Evolutionary conservation across 2,888 invertebrate species (phyloP).

Genomic region (Mamestra brassicae): DNA sequence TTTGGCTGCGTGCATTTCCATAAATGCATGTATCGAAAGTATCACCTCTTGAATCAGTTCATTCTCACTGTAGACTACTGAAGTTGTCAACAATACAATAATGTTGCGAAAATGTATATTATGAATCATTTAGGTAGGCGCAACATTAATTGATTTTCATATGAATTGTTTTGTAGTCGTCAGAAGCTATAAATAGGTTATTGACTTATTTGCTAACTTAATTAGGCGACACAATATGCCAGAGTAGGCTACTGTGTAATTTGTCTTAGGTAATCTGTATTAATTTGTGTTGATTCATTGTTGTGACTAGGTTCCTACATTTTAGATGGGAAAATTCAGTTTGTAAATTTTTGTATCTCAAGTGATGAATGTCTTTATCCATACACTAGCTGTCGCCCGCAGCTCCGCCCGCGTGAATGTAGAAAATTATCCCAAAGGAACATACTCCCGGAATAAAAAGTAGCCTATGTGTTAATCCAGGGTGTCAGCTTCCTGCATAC

Average conservation of each 20-base stretch:
- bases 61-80: background rate
- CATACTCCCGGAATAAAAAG: too few relatives aligned
- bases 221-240: background rate
- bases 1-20: too few relatives aligned
- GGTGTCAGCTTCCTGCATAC: too few relatives aligned
- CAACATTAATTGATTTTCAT: background rate
- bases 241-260: background rate
- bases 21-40: too few relatives aligned
- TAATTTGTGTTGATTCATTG: background rate
- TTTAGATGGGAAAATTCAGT: background rate
- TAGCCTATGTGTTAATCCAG: too few relatives aligned
- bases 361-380: background rate
- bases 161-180: background rate
- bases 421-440: too few relatives aligned
- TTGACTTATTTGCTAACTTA: background rate
- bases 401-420: too few relatives aligned
- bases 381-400: too few relatives aligned
- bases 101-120: slow-evolving; percentile 1
- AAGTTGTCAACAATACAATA: background rate
- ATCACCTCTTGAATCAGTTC: background rate
- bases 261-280: too few relatives aligned
- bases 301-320: background rate
- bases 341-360: background rate
- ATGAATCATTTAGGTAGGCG: slow-evolving; percentile 30
- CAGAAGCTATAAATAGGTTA: background rate